Base-by-base conservation (phyloP, 1,140 invertebrate species). In the Aporrectodea caliginosa region DNA sequence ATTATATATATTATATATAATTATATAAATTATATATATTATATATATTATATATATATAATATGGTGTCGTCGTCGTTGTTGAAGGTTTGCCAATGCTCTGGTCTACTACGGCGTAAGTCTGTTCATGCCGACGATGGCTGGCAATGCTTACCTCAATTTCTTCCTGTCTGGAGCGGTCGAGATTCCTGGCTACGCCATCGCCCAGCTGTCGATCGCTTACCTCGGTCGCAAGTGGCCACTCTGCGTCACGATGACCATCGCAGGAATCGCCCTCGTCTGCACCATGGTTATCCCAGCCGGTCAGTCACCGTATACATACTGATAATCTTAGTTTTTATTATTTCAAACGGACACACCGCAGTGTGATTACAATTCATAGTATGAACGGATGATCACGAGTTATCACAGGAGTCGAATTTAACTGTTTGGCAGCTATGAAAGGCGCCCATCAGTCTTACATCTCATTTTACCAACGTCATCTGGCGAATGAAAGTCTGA, bases 141-240 rank as follows among this genome's bases (percentile, higher is more conserved):
- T 33, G 83, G 85, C 35, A 86, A 84, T 83, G 83, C 85, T 79
- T 89, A 89, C 80, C 69, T 86, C 6, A 87, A 85, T 71, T 85
- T 87, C 77, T 86, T 85, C 79, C 84, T 87, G 70, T 83, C 83
- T 35, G 94, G 93, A 1, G 87, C 91, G 16, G 93, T 95, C 0
- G 94, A 95, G 88, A 89, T 94, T 81, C 92, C 93, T 0, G 93
- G 92, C 1, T 94, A 94, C 83, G 88, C 89, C 0, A 90, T 93
- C 82, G 88, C 93, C 1, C 88, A 86, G 69, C 83, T 88, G 35
- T 29, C 87, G 70, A 73, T 89, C 31, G 34, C 68, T n/a, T 70
- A 71, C 43, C 29, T 76, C 32, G 75, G 75, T 2, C 33, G 75
- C 16, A 35, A 58, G 29, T 43, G 43, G 43, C 75, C 75, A 1